Conservation (phyloP, 2,113 vertebrate species). For the Pyxicephalus adspersus region DNA sequence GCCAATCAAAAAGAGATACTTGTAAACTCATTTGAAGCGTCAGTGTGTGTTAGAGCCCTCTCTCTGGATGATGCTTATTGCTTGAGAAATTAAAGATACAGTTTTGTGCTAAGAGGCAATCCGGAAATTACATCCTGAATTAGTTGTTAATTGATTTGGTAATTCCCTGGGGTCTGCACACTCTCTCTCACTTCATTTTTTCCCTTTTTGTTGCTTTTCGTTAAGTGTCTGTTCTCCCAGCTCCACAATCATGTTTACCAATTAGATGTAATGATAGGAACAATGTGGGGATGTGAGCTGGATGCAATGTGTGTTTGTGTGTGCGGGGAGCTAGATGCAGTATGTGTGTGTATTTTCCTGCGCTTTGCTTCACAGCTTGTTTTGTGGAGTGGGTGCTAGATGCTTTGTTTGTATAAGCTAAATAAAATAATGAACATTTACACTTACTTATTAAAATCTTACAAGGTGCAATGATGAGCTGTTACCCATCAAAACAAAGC, state of each 20-base stretch:
- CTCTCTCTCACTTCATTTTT: slow-evolving; percentile 67
- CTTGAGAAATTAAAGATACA: slow-evolving; percentile 84
- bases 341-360: slow-evolving; percentile 32
- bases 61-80: slow-evolving; percentile 79
- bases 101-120: slow-evolving; percentile 87
- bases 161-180: slow-evolving; percentile 80
- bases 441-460: too few relatives aligned
- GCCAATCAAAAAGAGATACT: slow-evolving; percentile 85
- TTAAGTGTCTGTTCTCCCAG: slow-evolving; percentile 80
- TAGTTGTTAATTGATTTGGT: slow-evolving; percentile 95
- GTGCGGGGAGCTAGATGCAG: slow-evolving; percentile 50
- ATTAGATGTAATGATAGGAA: slow-evolving; percentile 69
- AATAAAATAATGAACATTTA: too few relatives aligned
- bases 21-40: slow-evolving; percentile 81
- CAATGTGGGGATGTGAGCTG: slow-evolving; percentile 42
- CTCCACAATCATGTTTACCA: slow-evolving; percentile 80
- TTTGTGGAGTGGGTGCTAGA: neutral
- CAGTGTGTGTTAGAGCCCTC: slow-evolving; percentile 72
- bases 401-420: neutral
- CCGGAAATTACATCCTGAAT: slow-evolving; percentile 88
- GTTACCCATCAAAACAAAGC: too few relatives aligned
- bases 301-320: slow-evolving; percentile 49
- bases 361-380: neutral
- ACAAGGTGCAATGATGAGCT: too few relatives aligned
- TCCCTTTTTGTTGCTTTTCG: slow-evolving; percentile 76